Conservation (phyloP, 2,113 vertebrate species). For the Rhinolophus ferrumequinum region DNA sequence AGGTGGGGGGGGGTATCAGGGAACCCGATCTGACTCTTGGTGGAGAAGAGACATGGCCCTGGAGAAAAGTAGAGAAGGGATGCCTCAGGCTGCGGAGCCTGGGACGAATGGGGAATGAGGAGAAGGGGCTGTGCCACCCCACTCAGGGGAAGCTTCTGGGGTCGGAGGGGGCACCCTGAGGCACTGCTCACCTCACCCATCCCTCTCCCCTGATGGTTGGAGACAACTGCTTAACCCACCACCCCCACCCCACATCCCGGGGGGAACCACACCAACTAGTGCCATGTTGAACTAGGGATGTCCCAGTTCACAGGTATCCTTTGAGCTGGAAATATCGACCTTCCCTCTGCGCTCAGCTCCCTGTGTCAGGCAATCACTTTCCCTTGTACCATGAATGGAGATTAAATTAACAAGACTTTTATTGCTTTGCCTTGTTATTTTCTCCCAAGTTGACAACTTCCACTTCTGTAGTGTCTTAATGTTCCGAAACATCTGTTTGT, state of each 20-base stretch:
- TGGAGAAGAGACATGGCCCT: neutral
- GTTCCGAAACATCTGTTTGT: constrained; percentile 72
- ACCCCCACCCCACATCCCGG: too few relatives aligned
- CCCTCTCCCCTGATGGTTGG: neutral
- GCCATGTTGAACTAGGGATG: neutral
- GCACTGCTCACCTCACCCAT: neutral
- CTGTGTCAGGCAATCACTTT: neutral
- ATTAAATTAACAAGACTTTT: constrained; percentile 48
- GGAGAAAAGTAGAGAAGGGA: neutral
- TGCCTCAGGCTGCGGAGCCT: neutral
- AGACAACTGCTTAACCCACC: neutral
- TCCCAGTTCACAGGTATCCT: neutral
- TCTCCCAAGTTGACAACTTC: constrained; percentile 38
- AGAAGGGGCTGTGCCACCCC: neutral
- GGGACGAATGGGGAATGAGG: neutral
- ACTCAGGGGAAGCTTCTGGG: neutral
- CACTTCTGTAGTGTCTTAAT: constrained; percentile 37
- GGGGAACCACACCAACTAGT: neutral
- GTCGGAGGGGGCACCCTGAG: rapidly evolving
- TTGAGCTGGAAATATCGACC: neutral
- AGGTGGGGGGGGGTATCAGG: neutral
- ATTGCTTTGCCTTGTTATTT: neutral
- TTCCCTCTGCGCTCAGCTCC: neutral
- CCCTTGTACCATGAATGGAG: constrained; percentile 36
- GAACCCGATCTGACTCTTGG: neutral